Evolutionary conservation across 2,888 invertebrate species (phyloP), one percentile per base, ranked within the genome.

Genomic region (Osedax fenrisi): DNA sequence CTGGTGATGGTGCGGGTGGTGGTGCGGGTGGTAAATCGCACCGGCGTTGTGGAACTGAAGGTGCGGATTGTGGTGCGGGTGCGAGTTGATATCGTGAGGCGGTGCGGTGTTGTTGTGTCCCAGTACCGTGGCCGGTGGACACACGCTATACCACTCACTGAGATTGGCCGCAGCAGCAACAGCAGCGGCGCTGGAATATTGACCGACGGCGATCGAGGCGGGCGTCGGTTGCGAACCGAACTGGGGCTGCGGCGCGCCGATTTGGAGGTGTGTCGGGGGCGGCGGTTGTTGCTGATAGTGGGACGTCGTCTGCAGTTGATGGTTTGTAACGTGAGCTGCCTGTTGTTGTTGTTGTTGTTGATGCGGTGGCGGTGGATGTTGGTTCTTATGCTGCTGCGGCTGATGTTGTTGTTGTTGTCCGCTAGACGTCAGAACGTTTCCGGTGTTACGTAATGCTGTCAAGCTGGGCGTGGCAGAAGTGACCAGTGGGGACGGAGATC

Each of bases 61-160:
- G 26, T 73, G 61, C 10, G 13, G 74, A n/a, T n/a, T n/a, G n/a
- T n/a, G n/a, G 24, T 74, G 74, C 26, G 66, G 75, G 70, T 76
- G 72, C 13, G 41, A 41, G 41, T 41, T 41, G 41, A 41, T 41
- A 41, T 41, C 41, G 41, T 41, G 41, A 10, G 41, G 41, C 41
- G 41, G 41, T 5, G 17, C 10, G 5, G 5, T 5, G 10, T 5
- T 17, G 41, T 5, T 5, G 5, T 41, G 41, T 75, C 88, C 88
- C 85, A 90, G 89, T 2, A 85, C 85, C 1, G 82, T 82, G 72
- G 85, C 84, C 77, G 85, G 86, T 84, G 91, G 91, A 80, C 91
- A 91, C 74, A 91, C 89, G 85, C 41, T 41, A 17, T 92, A 91
- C 88, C 92, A 90, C 79, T 92, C 91, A 81, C 88, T 88, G 78